phyloP scores from a whole-genome alignment of 2,797 vertebrate species.

The Psittacula derbiana region DNA sequence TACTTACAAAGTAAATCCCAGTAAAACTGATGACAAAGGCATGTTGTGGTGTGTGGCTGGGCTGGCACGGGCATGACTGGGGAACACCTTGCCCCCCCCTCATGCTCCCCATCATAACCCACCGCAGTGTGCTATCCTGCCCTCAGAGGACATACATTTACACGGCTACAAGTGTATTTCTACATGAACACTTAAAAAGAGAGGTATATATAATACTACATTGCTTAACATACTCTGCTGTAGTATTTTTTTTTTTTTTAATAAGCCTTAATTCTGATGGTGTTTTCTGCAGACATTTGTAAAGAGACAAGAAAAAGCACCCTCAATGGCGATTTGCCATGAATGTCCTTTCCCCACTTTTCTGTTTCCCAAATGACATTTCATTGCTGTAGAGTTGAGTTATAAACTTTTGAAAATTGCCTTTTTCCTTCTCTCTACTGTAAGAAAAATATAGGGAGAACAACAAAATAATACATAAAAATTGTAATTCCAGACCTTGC shows the following conservation, averaged over 20 bases:
- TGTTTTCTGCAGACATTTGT: not conserved
- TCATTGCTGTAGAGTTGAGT: not conserved
- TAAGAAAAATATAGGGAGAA: not conserved
- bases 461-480: constrained; percentile 26
- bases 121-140: accelerated
- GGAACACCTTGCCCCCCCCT: not conserved
- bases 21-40: not conserved
- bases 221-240: not conserved
- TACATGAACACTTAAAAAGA: not conserved
- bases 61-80: accelerated
- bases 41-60: not conserved
- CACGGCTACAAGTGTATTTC: not conserved
- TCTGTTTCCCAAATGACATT: not conserved
- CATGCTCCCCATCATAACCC: not conserved
- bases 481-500: not conserved
- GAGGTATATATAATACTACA: not conserved
- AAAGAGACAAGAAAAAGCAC: not conserved
- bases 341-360: not conserved
- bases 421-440: not conserved
- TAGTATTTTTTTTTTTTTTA: not conserved
- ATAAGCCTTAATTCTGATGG: not conserved
- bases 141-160: not conserved
- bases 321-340: not conserved
- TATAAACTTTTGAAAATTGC: constrained; percentile 37
- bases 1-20: not conserved